A percentile compares a stretch with the other conserved stretches of the same genome.
These are phyloP conservation scores for Parelbella ahira DNA, from an alignment of 2,888 invertebrate genomes.

Conservation along the genomic window DNA sequence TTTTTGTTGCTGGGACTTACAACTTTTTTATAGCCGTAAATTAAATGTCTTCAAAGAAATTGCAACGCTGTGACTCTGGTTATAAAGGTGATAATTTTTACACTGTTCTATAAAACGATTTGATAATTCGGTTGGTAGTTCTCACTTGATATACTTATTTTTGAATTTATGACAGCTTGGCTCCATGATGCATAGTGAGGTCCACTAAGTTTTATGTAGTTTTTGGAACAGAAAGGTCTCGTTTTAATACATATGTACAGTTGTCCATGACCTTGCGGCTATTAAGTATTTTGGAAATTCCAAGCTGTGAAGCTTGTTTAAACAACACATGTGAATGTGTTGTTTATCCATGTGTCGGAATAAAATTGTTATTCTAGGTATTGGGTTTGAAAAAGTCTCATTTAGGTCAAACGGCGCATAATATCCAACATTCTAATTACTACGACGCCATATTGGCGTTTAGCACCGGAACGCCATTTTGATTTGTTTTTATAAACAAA, in stretches of 20 bases:
- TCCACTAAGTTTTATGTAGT: slow-evolving; percentile 4
- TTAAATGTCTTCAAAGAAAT: not conserved
- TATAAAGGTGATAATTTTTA: slow-evolving; percentile 30
- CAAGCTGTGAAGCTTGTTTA: too few relatives aligned
- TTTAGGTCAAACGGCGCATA: slow-evolving; percentile 13
- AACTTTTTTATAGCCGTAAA: slow-evolving; percentile 11
- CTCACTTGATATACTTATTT: slow-evolving; percentile 39
- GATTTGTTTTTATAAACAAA: not conserved
- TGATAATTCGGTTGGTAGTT: too few relatives aligned
- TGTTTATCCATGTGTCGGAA: slow-evolving; percentile 4
- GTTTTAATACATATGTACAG: not conserved
- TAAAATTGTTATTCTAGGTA: slow-evolving; percentile 16
- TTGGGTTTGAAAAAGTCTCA: slow-evolving; percentile 10
- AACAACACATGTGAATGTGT: too few relatives aligned
- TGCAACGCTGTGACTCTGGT: slow-evolving; percentile 26
- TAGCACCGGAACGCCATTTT: slow-evolving; percentile 8
- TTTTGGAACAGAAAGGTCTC: slow-evolving; percentile 15
- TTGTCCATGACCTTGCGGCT: not conserved
- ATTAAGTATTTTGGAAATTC: not conserved
- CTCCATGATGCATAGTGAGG: slow-evolving; percentile 27
- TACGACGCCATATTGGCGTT: not conserved
- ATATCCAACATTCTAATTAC: slow-evolving; percentile 13
- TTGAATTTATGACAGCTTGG: slow-evolving; percentile 35
- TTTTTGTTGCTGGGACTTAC: slow-evolving; percentile 9
- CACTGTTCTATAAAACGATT: too few relatives aligned